Evolutionary conservation across 2,888 invertebrate genomes (phyloP).

Genomic region (Hetaerina titia): DNA sequence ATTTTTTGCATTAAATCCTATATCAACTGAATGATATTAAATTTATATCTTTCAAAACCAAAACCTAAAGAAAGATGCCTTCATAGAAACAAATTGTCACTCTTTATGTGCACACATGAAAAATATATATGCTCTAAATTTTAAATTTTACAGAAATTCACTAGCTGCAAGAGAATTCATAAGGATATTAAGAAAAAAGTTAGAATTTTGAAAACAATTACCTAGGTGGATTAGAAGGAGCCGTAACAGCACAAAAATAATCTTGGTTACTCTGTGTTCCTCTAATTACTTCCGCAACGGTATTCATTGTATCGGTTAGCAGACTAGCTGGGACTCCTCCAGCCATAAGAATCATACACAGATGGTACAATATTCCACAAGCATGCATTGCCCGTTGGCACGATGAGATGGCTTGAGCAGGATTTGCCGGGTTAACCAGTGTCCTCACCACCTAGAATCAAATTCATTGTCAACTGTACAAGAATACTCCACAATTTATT

Average conservation of each 20-base stretch:
- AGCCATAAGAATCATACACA: slow-evolving; percentile 96
- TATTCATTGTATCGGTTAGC: slow-evolving; percentile 96
- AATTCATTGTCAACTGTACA: background rate
- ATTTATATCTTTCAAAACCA: no score
- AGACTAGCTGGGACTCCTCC: slow-evolving; percentile 98
- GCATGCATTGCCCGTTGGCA: slow-evolving; percentile 95
- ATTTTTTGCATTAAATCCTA: no score
- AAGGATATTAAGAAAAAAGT: background rate
- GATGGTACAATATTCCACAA: slow-evolving; percentile 88
- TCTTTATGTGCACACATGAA: no score
- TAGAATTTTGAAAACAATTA: slow-evolving; percentile 72
- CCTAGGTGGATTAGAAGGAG: slow-evolving; percentile 94
- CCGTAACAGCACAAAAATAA: slow-evolving; percentile 92
- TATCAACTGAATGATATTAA: no score
- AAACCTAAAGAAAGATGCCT: no score
- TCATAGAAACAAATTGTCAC: no score
- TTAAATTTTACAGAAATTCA: no score
- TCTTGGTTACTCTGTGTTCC: slow-evolving; percentile 95
- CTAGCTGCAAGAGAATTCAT: no score
- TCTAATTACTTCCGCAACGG: slow-evolving; percentile 95
- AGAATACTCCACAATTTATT: background rate
- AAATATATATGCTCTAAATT: no score
- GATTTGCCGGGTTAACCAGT: slow-evolving; percentile 95
- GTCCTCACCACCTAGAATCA: slow-evolving; percentile 84
- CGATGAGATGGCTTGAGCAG: slow-evolving; percentile 85